Conservation (phyloP, 1,140 invertebrate genomes). For the Berghia stephanieae region DNA sequence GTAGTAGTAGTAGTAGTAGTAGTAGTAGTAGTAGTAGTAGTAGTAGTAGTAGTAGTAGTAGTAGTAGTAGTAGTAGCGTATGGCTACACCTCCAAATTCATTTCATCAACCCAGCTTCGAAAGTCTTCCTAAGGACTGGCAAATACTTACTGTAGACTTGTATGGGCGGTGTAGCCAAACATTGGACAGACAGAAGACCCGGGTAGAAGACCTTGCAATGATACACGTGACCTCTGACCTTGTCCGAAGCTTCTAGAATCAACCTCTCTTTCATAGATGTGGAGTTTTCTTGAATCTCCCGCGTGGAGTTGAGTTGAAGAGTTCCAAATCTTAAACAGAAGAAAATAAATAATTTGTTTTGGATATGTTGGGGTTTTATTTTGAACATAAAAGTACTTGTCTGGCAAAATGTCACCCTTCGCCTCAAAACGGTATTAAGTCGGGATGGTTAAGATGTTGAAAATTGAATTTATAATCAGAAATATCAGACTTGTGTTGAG, state of each 20-base stretch:
- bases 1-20: constrained; percentile 7
- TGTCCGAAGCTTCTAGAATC: constrained; percentile 16
- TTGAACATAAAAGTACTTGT: no score
- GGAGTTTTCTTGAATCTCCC: constrained; percentile 19
- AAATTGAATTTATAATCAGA: no score
- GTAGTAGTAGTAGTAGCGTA: no score
- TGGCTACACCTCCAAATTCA: no score
- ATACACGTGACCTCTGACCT: constrained; percentile 16
- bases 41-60: neutral
- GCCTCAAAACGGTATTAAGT: no score
- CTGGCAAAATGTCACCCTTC: no score
- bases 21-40: constrained; percentile 7
- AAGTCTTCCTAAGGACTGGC: no score
- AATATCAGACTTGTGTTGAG: no score
- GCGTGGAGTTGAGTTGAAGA: constrained; percentile 24
- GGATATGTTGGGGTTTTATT: no score
- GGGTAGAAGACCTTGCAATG: constrained; percentile 26
- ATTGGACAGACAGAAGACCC: constrained; percentile 3
- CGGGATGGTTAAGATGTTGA: no score
- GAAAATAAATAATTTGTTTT: no score
- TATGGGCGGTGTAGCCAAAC: constrained; percentile 25
- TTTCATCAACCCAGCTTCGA: no score
- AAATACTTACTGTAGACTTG: constrained; percentile 28
- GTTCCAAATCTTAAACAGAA: constrained; percentile 6
- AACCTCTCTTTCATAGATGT: constrained; percentile 18